Conservation (phyloP, 2,113 vertebrate genomes). For the Oreamnos americanus region DNA sequence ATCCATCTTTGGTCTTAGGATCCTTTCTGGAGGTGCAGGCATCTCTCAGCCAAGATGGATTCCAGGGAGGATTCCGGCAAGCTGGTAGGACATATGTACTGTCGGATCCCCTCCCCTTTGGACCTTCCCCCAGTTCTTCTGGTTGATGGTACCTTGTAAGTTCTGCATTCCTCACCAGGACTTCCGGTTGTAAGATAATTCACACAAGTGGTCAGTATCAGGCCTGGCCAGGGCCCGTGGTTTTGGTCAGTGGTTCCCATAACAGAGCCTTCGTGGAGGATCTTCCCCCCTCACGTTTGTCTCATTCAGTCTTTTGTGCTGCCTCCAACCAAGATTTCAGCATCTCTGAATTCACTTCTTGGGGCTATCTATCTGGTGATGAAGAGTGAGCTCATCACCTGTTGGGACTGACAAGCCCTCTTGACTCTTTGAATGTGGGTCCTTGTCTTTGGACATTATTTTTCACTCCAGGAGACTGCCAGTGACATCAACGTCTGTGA, state of each 20-base stretch:
- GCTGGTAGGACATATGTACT: background rate
- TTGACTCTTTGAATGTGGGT: background rate
- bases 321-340: background rate
- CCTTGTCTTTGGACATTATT: background rate
- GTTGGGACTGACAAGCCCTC: background rate
- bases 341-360: background rate
- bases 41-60: background rate
- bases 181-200: background rate
- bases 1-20: background rate
- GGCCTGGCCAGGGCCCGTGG: background rate
- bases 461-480: background rate
- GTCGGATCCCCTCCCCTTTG: fast-evolving
- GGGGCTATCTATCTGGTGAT: background rate
- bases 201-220: background rate
- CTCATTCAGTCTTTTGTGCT: background rate
- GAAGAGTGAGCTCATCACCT: background rate
- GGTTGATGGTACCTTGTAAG: background rate
- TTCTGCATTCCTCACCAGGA: background rate
- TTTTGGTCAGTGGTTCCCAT: background rate
- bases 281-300: fast-evolving
- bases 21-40: background rate
- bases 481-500: background rate
- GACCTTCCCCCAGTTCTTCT: background rate
- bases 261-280: background rate
- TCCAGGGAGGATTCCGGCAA: background rate